A percentile compares a stretch with the other conserved stretches of the same genome.
Evolutionary conservation across 2,113 vertebrate species (phyloP).

Genomic region (Platysternon megacephalum): DNA sequence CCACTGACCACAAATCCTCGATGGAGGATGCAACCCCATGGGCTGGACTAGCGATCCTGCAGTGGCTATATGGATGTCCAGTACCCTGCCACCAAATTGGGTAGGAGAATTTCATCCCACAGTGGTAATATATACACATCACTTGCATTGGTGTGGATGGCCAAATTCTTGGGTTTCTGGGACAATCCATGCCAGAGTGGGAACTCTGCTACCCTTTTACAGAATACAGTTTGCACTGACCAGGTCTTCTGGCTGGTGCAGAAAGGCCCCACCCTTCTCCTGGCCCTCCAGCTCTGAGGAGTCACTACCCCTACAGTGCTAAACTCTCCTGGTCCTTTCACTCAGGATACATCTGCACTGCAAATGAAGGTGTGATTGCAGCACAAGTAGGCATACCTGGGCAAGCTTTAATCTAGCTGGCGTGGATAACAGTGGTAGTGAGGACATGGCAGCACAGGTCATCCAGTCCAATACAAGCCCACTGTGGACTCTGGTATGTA

Average conservation of each 20-base stretch:
- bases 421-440: too few species aligned
- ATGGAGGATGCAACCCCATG: rapidly evolving
- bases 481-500: too few species aligned
- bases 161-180: too few species aligned
- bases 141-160: too few species aligned
- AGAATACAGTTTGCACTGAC: background rate
- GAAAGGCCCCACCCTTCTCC: background rate
- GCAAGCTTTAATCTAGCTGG: too few species aligned
- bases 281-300: background rate
- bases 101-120: background rate
- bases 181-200: background rate
- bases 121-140: too few species aligned
- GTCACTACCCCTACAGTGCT: background rate
- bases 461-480: too few species aligned
- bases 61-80: rapidly evolving
- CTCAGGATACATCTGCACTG: too few species aligned
- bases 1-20: rapidly evolving
- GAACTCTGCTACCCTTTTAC: background rate
- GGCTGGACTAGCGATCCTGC: background rate
- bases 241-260: background rate
- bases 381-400: too few species aligned
- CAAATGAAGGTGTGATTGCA: too few species aligned
- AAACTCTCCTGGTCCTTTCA: background rate
- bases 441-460: too few species aligned
- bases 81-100: too few species aligned